Conservation (phyloP, 2,888 invertebrate species). For the Heteromyza rotundicornis region DNA sequence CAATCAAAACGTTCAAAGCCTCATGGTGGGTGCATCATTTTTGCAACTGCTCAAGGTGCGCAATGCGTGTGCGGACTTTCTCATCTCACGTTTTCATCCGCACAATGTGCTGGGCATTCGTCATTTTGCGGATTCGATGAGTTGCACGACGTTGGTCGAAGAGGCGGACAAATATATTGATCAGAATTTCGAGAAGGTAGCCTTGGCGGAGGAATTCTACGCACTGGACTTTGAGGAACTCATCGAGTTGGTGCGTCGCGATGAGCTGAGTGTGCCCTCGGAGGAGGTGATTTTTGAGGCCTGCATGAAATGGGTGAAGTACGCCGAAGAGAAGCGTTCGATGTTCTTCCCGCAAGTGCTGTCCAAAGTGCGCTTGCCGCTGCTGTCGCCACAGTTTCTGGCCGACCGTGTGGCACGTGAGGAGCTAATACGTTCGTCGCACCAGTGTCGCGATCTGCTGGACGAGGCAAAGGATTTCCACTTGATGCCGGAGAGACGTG, state of each 20-base stretch:
- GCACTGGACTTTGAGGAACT: constrained; percentile 68
- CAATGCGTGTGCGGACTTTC: constrained; percentile 82
- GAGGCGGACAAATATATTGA: constrained; percentile 80
- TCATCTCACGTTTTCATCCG: constrained; percentile 78
- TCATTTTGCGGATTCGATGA: constrained; percentile 79
- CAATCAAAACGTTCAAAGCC: constrained; percentile 79
- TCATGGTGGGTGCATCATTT: constrained; percentile 85
- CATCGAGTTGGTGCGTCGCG: constrained; percentile 73
- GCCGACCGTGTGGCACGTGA: constrained; percentile 82
- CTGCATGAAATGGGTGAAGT: constrained; percentile 80
- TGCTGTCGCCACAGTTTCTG: constrained; percentile 81
- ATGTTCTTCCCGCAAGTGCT: constrained; percentile 73
- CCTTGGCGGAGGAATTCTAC: constrained; percentile 78
- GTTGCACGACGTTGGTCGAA: constrained; percentile 73
- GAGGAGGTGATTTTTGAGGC: constrained; percentile 88
- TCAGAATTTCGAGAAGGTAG: constrained; percentile 75
- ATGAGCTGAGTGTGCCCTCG: constrained; percentile 76
- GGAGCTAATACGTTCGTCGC: constrained; percentile 76
- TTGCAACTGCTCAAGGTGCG: constrained; percentile 79
- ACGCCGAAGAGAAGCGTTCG: constrained; percentile 67
- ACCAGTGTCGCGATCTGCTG: constrained; percentile 81
- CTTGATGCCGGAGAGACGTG: constrained; percentile 82
- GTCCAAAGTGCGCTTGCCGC: constrained; percentile 77
- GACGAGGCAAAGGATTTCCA: constrained; percentile 90
- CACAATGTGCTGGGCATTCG: constrained; percentile 82